Evolutionary conservation across 1,140 invertebrate species (phyloP).

Genomic region (Apis florea): DNA sequence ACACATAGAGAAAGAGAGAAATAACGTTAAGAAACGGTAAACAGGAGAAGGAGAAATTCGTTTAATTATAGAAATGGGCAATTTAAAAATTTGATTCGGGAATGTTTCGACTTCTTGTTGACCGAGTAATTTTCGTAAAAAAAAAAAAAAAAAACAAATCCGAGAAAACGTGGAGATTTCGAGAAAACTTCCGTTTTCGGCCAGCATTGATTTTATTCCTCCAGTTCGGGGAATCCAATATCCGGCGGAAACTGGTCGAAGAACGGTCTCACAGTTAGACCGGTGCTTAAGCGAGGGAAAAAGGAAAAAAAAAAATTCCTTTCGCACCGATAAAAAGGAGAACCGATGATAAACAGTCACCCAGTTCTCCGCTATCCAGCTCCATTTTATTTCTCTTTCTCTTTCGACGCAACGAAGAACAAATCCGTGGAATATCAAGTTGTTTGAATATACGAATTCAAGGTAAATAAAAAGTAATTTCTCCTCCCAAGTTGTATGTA

Average conservation of each 20-base stretch:
- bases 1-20: neutral
- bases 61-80: constrained; percentile 6
- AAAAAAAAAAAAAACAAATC: too few relatives aligned
- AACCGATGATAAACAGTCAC: constrained; percentile 3
- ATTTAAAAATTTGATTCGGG: neutral
- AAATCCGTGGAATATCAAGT: neutral
- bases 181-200: neutral
- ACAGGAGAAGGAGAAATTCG: neutral
- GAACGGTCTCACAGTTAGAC: neutral
- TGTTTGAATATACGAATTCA: too few relatives aligned
- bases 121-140: constrained; percentile 11
- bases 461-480: too few relatives aligned
- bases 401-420: neutral
- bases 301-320: neutral
- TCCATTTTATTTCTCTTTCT: neutral
- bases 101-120: neutral
- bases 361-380: neutral
- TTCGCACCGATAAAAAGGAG: neutral
- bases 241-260: neutral
- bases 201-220: neutral
- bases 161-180: neutral
- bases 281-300: neutral
- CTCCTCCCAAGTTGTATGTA: too few relatives aligned
- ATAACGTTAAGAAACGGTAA: neutral
- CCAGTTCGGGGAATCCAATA: neutral